Evolutionary conservation across 2,888 invertebrate genomes (phyloP).

Genomic region (Ametastegia equiseti): DNA sequence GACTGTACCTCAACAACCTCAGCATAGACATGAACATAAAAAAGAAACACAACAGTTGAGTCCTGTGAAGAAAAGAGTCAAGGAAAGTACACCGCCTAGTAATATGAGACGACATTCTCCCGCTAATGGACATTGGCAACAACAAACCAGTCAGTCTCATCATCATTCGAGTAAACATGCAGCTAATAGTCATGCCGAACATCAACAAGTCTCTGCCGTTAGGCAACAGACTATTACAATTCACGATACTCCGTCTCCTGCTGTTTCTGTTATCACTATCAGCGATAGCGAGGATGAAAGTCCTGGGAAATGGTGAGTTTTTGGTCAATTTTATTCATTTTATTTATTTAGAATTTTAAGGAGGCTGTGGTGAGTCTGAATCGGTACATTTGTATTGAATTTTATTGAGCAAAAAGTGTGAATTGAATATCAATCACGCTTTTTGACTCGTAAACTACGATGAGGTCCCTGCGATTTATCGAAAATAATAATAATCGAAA

Average conservation of each 20-base stretch:
- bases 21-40: slow-evolving; percentile 81
- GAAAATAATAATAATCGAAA: no score
- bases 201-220: slow-evolving; percentile 73
- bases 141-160: slow-evolving; percentile 65
- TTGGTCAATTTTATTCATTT: not conserved
- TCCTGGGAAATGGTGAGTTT: slow-evolving; percentile 75
- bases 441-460: no score
- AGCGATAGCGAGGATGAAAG: slow-evolving; percentile 96
- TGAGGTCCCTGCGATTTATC: no score
- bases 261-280: slow-evolving; percentile 96
- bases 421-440: no score
- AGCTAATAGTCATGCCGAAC: slow-evolving; percentile 69
- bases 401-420: no score
- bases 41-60: slow-evolving; percentile 94
- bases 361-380: no score
- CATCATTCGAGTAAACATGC: slow-evolving; percentile 64
- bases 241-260: slow-evolving; percentile 96
- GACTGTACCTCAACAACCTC: slow-evolving; percentile 78
- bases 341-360: no score
- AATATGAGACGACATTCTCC: slow-evolving; percentile 73
- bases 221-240: slow-evolving; percentile 95
- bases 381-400: no score
- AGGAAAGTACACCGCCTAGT: slow-evolving; percentile 94
- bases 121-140: slow-evolving; percentile 75
- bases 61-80: slow-evolving; percentile 97